Evolutionary conservation across 2,888 invertebrate species (phyloP), one percentile per base, ranked within the genome.

Genomic region (Trissoscelio sp.): DNA sequence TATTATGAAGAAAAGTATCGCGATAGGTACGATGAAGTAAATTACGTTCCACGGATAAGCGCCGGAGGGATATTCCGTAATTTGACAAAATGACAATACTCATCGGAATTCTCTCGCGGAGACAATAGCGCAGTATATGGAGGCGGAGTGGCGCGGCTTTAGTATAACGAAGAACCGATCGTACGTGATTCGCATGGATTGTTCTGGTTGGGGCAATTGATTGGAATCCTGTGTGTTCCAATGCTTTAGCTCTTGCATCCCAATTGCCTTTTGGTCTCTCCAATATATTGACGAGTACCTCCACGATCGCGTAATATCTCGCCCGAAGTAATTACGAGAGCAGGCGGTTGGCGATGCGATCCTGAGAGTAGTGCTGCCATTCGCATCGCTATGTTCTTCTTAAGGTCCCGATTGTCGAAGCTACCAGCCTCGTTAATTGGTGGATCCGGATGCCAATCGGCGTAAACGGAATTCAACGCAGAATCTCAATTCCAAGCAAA

Each of bases 161-260:
- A 60, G 77, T 79, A 72, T 80, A 78, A 80, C 77, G 84, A 85
- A 83, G 83, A 83, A 83, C 82, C 75, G 83, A 83, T 83, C 83
- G 84, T 82, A 85, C 85, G 85, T 85, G 85, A 84, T 85, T 84
- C 79, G 84, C 85, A 83, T 86, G 80, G 80, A 82, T 81, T 79
- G 84, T 82, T 79, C 79, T 75, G 72, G 70, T 62, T 62, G 81
- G 72, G 77, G 82, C 86, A 85, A 87, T 87, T 87, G 86, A 88
- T 87, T 87, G 86, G 85, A 84, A 85, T 83, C 83, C 84, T 82
- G 79, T 80, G 81, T 85, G 84, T 83, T 80, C 81, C 78, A 78
- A 66, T 81, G 81, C 85, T 81, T 83, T 83, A 73, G 85, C 83
- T 79, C 83, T 84, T 83, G 86, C 86, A 87, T 87, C 85, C 86